A percentile compares a stretch with the other conserved stretches of the same genome.
Conservation (phyloP, 2,888 invertebrate genomes). For the Spialia ferax region DNA sequence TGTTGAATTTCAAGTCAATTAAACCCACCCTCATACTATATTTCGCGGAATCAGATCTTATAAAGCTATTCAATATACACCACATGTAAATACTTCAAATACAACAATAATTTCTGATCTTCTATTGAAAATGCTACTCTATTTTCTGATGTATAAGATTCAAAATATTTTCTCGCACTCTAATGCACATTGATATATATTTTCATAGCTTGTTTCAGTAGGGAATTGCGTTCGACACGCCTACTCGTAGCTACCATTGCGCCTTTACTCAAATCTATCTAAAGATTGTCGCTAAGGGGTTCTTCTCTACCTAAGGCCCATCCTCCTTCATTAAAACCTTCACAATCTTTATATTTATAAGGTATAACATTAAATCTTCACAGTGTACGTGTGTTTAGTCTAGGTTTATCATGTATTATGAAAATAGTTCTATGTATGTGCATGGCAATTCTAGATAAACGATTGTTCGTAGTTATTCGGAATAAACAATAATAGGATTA, state of each 20-base stretch:
- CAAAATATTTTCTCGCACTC: constrained; percentile 77
- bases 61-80: constrained; percentile 76
- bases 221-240: constrained; percentile 71
- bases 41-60: constrained; percentile 57
- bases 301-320: constrained; percentile 61
- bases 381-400: constrained; percentile 80
- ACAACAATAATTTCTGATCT: constrained; percentile 77
- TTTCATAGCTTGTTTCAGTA: constrained; percentile 80
- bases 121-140: constrained; percentile 75
- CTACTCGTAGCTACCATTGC: constrained; percentile 56
- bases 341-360: constrained; percentile 66
- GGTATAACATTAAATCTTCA: constrained; percentile 66
- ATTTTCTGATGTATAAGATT: constrained; percentile 78
- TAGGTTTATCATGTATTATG: constrained; percentile 72
- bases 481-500: constrained; percentile 81
- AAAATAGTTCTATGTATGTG: constrained; percentile 75
- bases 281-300: constrained; percentile 56
- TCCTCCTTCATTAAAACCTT: constrained; percentile 62
- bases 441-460: constrained; percentile 82
- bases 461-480: constrained; percentile 80
- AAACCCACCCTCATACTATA: constrained; percentile 58
- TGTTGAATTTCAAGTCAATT: constrained; percentile 63
- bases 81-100: constrained; percentile 74
- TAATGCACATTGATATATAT: constrained; percentile 75
- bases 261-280: constrained; percentile 45